These are phyloP conservation scores for Meloidogyne chitwoodi DNA, from an alignment of 1,140 invertebrate species.

Conservation along the genomic window DNA sequence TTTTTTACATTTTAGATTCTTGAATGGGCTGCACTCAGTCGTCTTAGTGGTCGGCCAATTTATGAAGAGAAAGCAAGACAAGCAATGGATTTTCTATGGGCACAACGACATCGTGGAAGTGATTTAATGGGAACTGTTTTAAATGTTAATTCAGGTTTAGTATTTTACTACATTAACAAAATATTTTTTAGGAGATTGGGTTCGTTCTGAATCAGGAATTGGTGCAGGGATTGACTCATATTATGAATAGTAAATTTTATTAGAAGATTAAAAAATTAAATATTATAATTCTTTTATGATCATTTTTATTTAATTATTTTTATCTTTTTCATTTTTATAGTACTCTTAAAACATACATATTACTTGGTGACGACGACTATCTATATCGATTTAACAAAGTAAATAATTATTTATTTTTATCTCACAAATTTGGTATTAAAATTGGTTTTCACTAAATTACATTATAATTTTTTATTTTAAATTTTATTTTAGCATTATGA, in stretches of 20 bases:
- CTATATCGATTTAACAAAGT: slow-evolving; percentile 80
- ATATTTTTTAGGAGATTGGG: slow-evolving; percentile 18
- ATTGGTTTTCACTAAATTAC: slow-evolving; percentile 21
- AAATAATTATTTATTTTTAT: not conserved
- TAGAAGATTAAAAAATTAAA: not conserved
- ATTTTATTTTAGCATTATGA: slow-evolving; percentile 73
- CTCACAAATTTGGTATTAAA: no score
- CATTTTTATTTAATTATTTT: not conserved
- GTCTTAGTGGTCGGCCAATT: slow-evolving; percentile 82
- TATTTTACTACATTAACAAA: no score
- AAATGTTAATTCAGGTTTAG: slow-evolving; percentile 96
- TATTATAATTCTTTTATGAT: not conserved
- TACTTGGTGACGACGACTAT: slow-evolving; percentile 79
- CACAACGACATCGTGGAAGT: slow-evolving; percentile 78
- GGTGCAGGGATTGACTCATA: slow-evolving; percentile 99
- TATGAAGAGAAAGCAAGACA: slow-evolving; percentile 89
- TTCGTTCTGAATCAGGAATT: slow-evolving; percentile 76
- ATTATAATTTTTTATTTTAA: no score
- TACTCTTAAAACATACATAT: slow-evolving; percentile 67
- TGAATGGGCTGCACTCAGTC: slow-evolving; percentile 89
- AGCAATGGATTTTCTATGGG: slow-evolving; percentile 95
- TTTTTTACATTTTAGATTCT: slow-evolving; percentile 67
- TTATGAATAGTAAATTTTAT: slow-evolving; percentile 88
- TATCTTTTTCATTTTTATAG: not conserved
- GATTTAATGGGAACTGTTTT: slow-evolving; percentile 89